Evolutionary conservation across 1,140 invertebrate genomes (phyloP), one percentile per base, ranked within the genome.

Genomic region (Pectinophora gossypiella): DNA sequence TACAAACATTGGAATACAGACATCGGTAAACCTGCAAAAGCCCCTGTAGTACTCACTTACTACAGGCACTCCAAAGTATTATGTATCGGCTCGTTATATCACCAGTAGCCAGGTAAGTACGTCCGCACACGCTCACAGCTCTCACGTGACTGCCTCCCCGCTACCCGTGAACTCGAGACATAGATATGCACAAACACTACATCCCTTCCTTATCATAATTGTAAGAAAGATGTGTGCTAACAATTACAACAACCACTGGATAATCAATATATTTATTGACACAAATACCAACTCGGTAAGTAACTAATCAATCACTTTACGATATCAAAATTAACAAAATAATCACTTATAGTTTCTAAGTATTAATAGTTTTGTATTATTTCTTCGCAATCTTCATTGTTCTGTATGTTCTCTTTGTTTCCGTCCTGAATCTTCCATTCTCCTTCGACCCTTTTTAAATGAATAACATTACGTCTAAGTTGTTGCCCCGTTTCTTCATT

Each of bases 141-240:
- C 12, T 21, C 44, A 23, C 44, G 44, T 46, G 19, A 46, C 44
- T 46, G 44, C 21, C 44, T 23, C 19, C 44, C 44, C 12, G 3
- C 20, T 22, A 46, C 44, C 44, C 44, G 20, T 23, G 44, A 46
- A 20, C 44, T 20, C 44, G 44, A 46, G 20, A 46, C 44, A 23
- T 38, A 12, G n/a, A 3, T 3, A 40, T 40, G 16, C 13, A 44
- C 42, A 44, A 21, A 44, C 42, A 44, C 42, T 44, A 44, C 42
- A 44, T 44, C 42, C 42, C 42, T 44, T 44, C 10, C 42, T 44
- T 44, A 19, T 44, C 15, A 21, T 44, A 12, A 20, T 44, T 44
- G 19, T 44, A 2, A 20, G 19, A 20, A 19, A 44, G 7, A 19
- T 20, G 3, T 44, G 19, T 38, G 7, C 13, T n/a, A 19, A 43